A percentile compares a stretch with the other conserved stretches of the same genome.
These are phyloP conservation scores for Pachypsylla venusta DNA, from an alignment of 1,140 invertebrate species.

Conservation along the genomic window DNA sequence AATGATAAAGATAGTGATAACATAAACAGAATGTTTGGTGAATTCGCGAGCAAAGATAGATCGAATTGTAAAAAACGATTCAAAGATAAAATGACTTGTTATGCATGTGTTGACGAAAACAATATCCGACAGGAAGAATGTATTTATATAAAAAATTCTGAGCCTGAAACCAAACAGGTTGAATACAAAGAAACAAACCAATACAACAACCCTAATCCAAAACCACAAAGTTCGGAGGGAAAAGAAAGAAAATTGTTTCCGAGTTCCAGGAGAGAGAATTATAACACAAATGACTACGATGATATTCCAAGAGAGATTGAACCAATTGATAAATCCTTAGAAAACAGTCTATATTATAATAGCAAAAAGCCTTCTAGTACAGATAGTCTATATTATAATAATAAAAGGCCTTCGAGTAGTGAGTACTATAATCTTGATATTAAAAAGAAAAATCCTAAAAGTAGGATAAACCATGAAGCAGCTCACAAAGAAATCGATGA, in stretches of 20 bases:
- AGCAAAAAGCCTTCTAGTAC: too few relatives aligned
- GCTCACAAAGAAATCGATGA: not conserved
- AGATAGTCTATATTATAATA: too few relatives aligned
- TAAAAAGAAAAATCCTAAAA: not conserved
- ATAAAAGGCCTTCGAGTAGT: too few relatives aligned
- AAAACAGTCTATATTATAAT: too few relatives aligned
- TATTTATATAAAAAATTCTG: constrained; percentile 44
- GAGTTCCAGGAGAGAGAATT: too few relatives aligned
- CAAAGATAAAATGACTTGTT: constrained; percentile 57
- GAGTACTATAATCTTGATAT: not conserved
- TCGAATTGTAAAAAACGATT: constrained; percentile 50
- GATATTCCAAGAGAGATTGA: too few relatives aligned
- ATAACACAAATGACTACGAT: too few relatives aligned
- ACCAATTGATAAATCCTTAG: too few relatives aligned
- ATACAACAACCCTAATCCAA: constrained; percentile 18
- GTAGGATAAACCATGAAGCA: not conserved
- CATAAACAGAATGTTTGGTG: constrained; percentile 48
- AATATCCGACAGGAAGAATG: constrained; percentile 56
- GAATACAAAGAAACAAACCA: constrained; percentile 23
- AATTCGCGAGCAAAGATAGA: constrained; percentile 49
- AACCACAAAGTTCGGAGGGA: constrained; percentile 1
- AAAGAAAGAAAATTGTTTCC: too few relatives aligned
- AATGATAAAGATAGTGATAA: constrained; percentile 28
- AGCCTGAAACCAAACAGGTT: constrained; percentile 22
- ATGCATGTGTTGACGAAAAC: constrained; percentile 45